Evolutionary conservation across 2,888 invertebrate genomes (phyloP), one percentile per base, ranked within the genome.

Genomic region (Pterostichus niger): DNA sequence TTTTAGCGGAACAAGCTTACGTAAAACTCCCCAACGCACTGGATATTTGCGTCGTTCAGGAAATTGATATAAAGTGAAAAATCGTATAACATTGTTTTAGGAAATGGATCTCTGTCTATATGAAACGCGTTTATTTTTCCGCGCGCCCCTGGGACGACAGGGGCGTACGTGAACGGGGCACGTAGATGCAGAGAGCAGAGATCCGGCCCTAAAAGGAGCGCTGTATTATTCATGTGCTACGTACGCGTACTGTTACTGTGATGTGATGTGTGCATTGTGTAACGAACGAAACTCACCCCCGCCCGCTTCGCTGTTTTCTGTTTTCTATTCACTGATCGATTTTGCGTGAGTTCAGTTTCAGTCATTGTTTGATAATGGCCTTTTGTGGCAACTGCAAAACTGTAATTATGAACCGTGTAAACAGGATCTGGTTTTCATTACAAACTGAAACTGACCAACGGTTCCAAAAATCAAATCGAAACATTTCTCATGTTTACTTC

Each of bases 1-100:
- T 71, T 71, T 44, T 35, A 56, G 68, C 35, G 56, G 40, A 81
- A 81, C 71, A 56, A 54, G 73, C 81, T 59, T 82, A 82, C 44
- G 31, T 81, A 33, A 61, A 68, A 82, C 10, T 82, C 82, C 82
- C 82, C 44, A 75, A 82, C 75, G 75, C 82, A 75, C 61, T 59
- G 64, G 54, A 80, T 71, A 40, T 56, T 59, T 82, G 24, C 75
- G 44, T 24, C 44, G 59, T 80, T 82, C 82, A 80, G 83, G 75
- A 86, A 86, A 87, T 86, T 86, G 87, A 87, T 86, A 86, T 85
- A 87, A 87, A 87, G 86, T 86, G 86, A 86, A 86, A 86, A 86
- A 87, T 86, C 86, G 86, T 85, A 86, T 85, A 85, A 86, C 86
- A 85, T 86, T 86, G 87, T 86, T 87, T 86, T 86, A 86, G 86